A percentile compares a stretch with the other conserved stretches of the same genome.
phyloP scores from a whole-genome alignment of 2,888 invertebrate species.

The Chromoteleia sp. region DNA sequence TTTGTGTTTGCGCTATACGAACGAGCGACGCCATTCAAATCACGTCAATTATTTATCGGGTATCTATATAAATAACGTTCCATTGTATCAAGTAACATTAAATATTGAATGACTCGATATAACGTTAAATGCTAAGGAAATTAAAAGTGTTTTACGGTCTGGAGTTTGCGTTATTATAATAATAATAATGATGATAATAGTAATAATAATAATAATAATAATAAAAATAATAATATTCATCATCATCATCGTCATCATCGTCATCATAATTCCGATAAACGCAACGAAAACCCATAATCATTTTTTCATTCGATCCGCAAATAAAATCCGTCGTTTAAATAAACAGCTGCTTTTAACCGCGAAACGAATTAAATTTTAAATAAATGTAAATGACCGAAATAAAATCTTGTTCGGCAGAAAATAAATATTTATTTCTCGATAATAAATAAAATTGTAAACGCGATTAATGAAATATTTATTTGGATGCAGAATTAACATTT shows the following conservation, averaged over 20 bases:
- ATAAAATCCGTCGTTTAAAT: conserved; percentile 31
- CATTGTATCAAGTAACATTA: conserved; percentile 37
- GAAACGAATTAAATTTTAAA: conserved; percentile 42
- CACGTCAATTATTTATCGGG: conserved; percentile 47
- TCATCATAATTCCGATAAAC: conserved; percentile 2
- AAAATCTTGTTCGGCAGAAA: conserved; percentile 29
- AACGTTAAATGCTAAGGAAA: conserved; percentile 30
- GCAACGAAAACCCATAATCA: conserved; percentile 4
- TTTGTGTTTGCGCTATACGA: conserved; percentile 8
- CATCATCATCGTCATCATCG: conserved; percentile 7
- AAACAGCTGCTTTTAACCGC: conserved; percentile 15
- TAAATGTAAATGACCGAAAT: conserved; percentile 52
- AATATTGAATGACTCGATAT: conserved; percentile 26
- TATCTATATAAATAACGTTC: conserved; percentile 53
- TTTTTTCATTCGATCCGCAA: conserved; percentile 23
- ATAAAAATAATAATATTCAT: too few species aligned
- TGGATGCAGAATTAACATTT: conserved; percentile 46
- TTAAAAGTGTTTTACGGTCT: conserved; percentile 27
- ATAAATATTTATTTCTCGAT: conserved; percentile 44
- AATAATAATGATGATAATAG: neutral
- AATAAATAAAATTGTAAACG: conserved; percentile 44
- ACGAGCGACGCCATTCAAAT: conserved; percentile 23
- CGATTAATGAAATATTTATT: conserved; percentile 46
- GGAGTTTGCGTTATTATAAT: conserved; percentile 10
- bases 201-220: too few species aligned